These are phyloP conservation scores for Gorsachius magnificus DNA, from an alignment of 2,797 vertebrate genomes.

Conservation along the genomic window DNA sequence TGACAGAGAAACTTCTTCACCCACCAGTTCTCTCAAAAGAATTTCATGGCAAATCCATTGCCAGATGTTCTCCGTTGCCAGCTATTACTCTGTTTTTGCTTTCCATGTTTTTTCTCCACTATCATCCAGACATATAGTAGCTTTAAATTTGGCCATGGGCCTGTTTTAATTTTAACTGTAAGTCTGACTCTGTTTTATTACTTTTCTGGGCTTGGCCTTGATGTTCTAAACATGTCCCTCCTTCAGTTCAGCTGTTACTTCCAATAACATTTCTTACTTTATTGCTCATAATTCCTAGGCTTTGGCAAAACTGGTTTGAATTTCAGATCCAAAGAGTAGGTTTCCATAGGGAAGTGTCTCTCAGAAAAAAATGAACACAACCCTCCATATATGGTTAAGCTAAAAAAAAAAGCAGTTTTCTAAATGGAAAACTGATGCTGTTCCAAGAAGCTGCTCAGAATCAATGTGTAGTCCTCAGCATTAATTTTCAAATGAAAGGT, in stretches of 20 bases:
- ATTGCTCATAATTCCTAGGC: background rate
- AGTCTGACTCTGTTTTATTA: background rate
- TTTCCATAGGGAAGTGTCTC: background rate
- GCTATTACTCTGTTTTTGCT: background rate
- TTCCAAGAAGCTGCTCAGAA: constrained; percentile 19
- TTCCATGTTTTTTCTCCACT: background rate
- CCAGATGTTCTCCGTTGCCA: background rate
- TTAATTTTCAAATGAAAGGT: constrained; percentile 27
- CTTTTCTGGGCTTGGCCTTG: background rate
- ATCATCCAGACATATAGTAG: background rate
- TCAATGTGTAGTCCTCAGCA: background rate
- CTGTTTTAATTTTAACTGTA: background rate
- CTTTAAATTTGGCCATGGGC: background rate
- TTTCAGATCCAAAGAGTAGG: background rate
- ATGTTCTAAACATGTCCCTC: background rate
- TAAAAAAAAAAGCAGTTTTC: background rate
- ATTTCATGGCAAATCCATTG: background rate
- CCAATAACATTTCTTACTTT: background rate
- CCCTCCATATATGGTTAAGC: background rate
- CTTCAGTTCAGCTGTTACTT: background rate
- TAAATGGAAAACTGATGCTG: constrained; percentile 29
- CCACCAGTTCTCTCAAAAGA: background rate
- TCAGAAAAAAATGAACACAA: background rate
- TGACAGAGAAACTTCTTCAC: background rate
- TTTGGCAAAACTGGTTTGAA: background rate